phyloP scores from a whole-genome alignment of 2,797 vertebrate genomes.

The Zonotrichia albicollis region DNA sequence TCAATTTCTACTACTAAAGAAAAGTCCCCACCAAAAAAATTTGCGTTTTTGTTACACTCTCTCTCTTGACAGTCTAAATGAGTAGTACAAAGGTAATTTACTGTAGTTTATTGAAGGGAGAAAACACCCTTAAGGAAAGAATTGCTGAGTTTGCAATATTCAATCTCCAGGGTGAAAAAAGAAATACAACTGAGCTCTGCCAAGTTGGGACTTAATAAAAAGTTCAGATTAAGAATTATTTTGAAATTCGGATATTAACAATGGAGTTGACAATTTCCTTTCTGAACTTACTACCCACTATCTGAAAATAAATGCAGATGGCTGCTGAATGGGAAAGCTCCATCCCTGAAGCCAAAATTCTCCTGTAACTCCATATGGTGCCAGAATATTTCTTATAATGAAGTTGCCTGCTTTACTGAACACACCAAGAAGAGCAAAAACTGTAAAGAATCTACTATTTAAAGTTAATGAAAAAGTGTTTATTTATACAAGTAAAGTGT shows the following conservation, averaged over 20 bases:
- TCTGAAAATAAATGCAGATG: background rate
- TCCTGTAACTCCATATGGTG: background rate
- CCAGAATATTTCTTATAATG: background rate
- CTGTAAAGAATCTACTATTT: background rate
- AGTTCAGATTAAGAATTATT: background rate
- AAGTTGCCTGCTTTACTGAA: background rate
- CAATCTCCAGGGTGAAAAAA: background rate
- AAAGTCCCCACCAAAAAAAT: background rate
- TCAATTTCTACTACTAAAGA: background rate
- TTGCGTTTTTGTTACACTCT: background rate
- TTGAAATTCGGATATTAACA: background rate
- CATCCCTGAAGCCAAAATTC: background rate
- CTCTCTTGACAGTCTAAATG: background rate
- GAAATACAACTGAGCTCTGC: background rate
- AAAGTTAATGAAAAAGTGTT: background rate
- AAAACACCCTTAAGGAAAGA: background rate
- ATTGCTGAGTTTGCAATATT: background rate
- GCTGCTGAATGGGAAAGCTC: background rate
- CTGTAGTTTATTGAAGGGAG: background rate
- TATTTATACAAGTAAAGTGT: background rate
- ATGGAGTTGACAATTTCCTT: background rate
- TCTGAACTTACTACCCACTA: background rate
- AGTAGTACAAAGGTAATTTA: background rate
- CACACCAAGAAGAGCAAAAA: background rate
- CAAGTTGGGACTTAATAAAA: background rate